Base-by-base conservation (phyloP, 1,140 invertebrate genomes). In the Delia radicum region DNA sequence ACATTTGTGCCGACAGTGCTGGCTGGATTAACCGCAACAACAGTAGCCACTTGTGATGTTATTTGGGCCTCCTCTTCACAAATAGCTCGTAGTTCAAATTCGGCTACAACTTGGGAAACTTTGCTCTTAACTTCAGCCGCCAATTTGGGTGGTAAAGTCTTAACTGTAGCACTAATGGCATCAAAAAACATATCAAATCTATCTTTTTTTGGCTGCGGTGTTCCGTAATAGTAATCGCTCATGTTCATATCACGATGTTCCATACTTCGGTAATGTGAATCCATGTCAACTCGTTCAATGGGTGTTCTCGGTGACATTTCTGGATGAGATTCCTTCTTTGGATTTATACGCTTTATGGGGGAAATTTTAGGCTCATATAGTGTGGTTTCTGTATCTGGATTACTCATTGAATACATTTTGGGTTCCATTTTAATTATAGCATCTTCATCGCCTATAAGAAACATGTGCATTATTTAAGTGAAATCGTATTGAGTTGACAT, bases 101-200 rank as follows among this genome's bases (percentile, higher is more conserved):
- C 82, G 0, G 80, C 81, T 29, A 84, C 78, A 12, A 84, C 78
- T 26, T 84, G 82, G 1, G 82, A 84, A 13, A 84, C 81, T 26
- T 80, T 77, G 67, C 78, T 82, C 63, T 84, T 84, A 28, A 81
- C 80, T 42, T 82, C 82, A 0, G 82, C 77, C 0, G 80, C 82
- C 29, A 84, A 27, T 74, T 84, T 84, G 3, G 82, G 82, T 15
- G 82, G 82, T 42, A 84, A 63, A 0, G 55, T 72, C 46, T 84
- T 84, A 27, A 84, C 80, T 33, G 77, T 84, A 62, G 82, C 77
- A 62, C 81, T 80, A 18, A 80, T 81, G 28, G 82, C 82, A 48
- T 84, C 82, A 6, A 84, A 84, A 55, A 84, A 84, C 67, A 84
- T 73, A 31, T 84, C 82, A 62, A 82, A 84, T 13, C 72, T 80